phyloP scores from a whole-genome alignment of 2,113 vertebrate species.

The Acinonyx jubatus region DNA sequence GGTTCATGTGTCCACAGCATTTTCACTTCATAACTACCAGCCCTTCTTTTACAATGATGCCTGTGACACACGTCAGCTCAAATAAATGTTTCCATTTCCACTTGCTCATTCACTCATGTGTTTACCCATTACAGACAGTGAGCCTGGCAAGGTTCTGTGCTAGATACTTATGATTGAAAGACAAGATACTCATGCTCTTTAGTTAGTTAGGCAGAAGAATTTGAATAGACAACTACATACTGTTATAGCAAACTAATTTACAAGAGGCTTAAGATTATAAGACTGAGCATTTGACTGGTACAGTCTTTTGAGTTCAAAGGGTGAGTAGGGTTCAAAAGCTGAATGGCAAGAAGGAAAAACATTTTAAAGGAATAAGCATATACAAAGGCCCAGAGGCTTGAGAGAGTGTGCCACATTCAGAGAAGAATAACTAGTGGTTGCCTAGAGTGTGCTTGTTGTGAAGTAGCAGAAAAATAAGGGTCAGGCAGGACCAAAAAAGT shows the following conservation, averaged over 20 bases:
- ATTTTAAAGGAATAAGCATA: not conserved
- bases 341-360: not conserved
- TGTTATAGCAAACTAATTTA: not conserved
- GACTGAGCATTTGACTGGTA: not conserved
- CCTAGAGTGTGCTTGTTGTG: not conserved
- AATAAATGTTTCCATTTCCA: not conserved
- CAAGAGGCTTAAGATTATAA: not conserved
- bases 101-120: not conserved
- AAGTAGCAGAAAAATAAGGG: not conserved
- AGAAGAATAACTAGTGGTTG: not conserved
- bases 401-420: not conserved
- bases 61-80: constrained; percentile 46
- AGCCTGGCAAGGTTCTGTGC: not conserved
- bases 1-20: not conserved
- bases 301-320: not conserved
- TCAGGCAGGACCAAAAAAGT: not conserved
- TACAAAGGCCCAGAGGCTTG: not conserved
- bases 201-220: not conserved
- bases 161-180: not conserved
- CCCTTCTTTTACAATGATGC: not conserved
- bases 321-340: not conserved
- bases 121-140: not conserved
- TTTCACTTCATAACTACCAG: not conserved
- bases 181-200: not conserved
- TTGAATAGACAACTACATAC: not conserved